Percentiles rank a stretch among this genome's conserved stretches.
These are phyloP conservation scores for Lepidochrysops patricia DNA, from an alignment of 2,888 invertebrate species.

Conservation along the genomic window DNA sequence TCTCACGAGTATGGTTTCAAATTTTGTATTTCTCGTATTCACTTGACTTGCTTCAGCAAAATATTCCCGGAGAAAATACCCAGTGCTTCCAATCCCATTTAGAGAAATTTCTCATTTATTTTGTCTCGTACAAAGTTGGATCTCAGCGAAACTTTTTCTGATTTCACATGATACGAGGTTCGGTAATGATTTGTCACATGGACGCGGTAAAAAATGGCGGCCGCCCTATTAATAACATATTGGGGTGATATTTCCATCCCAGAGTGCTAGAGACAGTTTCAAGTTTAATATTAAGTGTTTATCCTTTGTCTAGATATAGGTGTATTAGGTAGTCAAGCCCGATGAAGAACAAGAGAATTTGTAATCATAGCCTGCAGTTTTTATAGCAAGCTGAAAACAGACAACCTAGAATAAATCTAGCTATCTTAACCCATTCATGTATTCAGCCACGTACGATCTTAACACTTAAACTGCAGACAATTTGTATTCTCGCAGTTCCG, in stretches of 20 bases:
- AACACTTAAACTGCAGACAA: constrained; percentile 17
- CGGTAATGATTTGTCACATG: not conserved
- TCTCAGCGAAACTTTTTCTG: not conserved
- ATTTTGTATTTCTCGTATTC: not conserved
- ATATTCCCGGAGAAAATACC: not conserved
- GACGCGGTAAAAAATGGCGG: not conserved
- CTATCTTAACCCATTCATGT: not conserved
- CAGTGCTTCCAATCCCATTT: not conserved
- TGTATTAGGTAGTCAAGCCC: too few relatives aligned
- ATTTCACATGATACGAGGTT: not conserved
- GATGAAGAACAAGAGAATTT: too few relatives aligned
- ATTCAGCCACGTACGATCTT: constrained; percentile 3
- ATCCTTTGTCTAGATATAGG: not conserved
- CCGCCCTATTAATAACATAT: not conserved
- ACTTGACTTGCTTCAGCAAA: not conserved
- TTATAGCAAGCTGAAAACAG: not conserved
- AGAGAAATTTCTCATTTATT: constrained; percentile 4
- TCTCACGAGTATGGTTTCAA: not conserved
- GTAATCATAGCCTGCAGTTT: too few relatives aligned
- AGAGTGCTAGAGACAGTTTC: not conserved
- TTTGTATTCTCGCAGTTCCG: constrained; percentile 34
- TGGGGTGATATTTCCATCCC: not conserved
- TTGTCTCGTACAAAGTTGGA: not conserved
- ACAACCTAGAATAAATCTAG: not conserved
- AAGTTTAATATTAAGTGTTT: not conserved